Base-by-base conservation (phyloP, 2,113 vertebrate genomes). In the Nerophis ophidion region DNA sequence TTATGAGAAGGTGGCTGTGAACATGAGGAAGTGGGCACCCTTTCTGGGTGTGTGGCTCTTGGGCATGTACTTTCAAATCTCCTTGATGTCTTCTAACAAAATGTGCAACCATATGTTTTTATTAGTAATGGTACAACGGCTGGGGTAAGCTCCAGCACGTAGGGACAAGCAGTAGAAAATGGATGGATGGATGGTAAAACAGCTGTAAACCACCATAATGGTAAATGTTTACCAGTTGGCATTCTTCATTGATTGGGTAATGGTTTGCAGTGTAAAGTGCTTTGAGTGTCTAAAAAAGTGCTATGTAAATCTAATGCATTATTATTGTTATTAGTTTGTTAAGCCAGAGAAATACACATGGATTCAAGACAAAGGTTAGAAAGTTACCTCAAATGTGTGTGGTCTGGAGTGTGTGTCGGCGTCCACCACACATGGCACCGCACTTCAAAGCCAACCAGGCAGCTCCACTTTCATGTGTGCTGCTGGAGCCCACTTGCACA, bases 21-120 rank as follows among this genome's bases (percentile, higher is more conserved):
- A n/a, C 35, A 47, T 66, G 55, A 84, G 83, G 83, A 86, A 84
- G 83, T 76, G 4, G 1, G 17, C 60, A 65, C 78, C 77, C 81
- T 62, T 54, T 15, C 12, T 35, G 57, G 60, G 72, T 26, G 36
- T 40, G n/a, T 40, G 10, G n/a, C 16, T 54, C 10, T 8, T 38
- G 40, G n/a, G 16, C n/a, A 19, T 40, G 3, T 16, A 19, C 42
- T 19, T 10, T 42, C 7, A 4, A 42, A 35, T 15, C 13, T 13
- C 51, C 35, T 53, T 38, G 10, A 5, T 17, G 10, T 55, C 11
- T 40, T 36, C 8, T 19, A 16, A 42, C 54, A 56, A 17, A 42
- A 42, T 42, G 40, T 5, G 10, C 40, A 42, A 4, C 4, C 40
- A 44, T 54, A 40, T 11, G 35, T 10, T 11, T 40, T 55, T 40